phyloP scores from a whole-genome alignment of 2,797 vertebrate genomes.

The Moxostoma hubbsi region DNA sequence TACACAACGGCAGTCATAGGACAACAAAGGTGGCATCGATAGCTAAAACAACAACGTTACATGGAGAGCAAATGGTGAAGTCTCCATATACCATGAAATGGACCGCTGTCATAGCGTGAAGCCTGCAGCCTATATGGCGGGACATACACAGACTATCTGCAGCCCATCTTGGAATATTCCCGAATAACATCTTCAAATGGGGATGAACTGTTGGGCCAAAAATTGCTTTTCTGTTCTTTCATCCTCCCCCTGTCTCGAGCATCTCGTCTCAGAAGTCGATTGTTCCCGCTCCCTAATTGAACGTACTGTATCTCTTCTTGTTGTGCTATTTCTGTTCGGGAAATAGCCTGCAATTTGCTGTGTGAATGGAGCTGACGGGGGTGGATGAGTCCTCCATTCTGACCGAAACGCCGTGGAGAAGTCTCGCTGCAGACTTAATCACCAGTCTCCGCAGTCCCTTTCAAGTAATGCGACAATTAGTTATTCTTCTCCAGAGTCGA shows the following conservation, averaged over 20 bases:
- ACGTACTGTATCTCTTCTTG: constrained; percentile 49
- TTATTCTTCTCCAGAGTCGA: constrained; percentile 27
- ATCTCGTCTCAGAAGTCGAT: constrained; percentile 46
- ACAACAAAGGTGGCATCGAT: not conserved
- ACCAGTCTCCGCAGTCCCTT: constrained; percentile 49
- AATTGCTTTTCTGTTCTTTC: not conserved
- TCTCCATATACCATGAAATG: not conserved
- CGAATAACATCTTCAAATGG: not conserved
- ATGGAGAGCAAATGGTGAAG: not conserved
- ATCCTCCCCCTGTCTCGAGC: not conserved
- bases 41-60: not conserved
- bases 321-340: constrained; percentile 53
- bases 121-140: not conserved
- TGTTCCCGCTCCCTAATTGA: constrained; percentile 56
- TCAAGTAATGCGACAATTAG: constrained; percentile 56
- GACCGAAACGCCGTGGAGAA: constrained; percentile 21
- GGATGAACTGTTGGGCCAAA: constrained; percentile 10
- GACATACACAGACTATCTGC: not conserved
- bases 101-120: not conserved
- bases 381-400: constrained; percentile 26
- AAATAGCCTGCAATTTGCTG: constrained; percentile 56
- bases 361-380: constrained; percentile 52
- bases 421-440: constrained; percentile 52
- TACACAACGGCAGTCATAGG: not conserved
- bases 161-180: not conserved